Conservation (phyloP, 2,797 vertebrate genomes). For the Tenualosa ilisha region DNA sequence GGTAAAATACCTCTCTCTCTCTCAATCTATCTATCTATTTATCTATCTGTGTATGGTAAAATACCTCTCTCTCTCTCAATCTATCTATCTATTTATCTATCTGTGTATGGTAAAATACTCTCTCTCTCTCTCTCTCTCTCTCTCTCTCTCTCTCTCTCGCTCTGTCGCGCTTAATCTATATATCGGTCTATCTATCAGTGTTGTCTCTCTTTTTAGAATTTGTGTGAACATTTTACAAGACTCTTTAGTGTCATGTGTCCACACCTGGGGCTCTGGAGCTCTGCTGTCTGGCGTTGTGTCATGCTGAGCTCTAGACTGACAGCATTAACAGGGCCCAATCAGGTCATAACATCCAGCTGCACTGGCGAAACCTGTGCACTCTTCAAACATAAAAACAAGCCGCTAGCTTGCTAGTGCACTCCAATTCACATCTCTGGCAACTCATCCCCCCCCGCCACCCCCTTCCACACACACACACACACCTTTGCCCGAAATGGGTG, state of each 20-base stretch:
- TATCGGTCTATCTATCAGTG: conserved; percentile 23
- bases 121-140: background rate
- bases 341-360: background rate
- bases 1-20: background rate
- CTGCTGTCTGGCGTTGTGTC: background rate
- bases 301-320: background rate
- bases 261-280: background rate
- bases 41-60: too few species aligned
- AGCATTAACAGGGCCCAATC: background rate
- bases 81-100: background rate
- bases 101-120: background rate
- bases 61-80: background rate
- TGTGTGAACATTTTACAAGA: background rate
- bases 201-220: background rate
- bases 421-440: background rate
- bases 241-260: background rate
- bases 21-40: background rate
- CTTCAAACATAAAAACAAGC: background rate
- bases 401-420: background rate
- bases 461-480: background rate
- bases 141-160: background rate
- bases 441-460: background rate
- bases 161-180: background rate
- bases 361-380: background rate
- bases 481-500: background rate